phyloP scores from a whole-genome alignment of 2,113 vertebrate genomes.

The Salvelinus namaycush region DNA sequence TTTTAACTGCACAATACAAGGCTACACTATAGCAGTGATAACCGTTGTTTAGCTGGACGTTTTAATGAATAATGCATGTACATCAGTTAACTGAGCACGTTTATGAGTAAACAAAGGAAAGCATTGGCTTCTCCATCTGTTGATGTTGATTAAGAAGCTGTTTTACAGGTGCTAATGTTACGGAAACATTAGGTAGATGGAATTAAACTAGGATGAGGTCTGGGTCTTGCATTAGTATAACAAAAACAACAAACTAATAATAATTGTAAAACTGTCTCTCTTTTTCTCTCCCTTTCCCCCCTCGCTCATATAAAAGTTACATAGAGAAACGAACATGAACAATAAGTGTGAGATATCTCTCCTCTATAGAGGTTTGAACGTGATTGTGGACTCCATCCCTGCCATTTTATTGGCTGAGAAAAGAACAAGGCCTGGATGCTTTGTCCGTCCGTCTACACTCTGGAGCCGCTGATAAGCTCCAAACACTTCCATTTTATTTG shows the following conservation, averaged over 20 bases:
- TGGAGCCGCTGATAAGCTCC: background rate
- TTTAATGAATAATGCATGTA: constrained; percentile 20
- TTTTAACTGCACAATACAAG: background rate
- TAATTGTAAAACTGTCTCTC: background rate
- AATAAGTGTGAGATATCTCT: constrained; percentile 1
- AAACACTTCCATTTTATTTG: background rate
- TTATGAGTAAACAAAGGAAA: background rate
- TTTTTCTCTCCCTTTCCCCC: background rate
- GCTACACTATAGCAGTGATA: background rate
- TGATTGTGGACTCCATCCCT: background rate
- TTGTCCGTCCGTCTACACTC: background rate
- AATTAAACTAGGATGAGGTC: background rate
- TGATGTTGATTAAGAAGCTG: background rate
- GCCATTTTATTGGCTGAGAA: background rate
- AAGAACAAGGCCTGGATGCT: background rate
- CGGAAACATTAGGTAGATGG: background rate
- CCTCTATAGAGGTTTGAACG: background rate
- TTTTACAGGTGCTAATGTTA: background rate
- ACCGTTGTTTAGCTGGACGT: background rate
- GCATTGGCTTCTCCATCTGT: background rate
- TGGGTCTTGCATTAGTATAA: background rate
- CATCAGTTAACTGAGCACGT: background rate
- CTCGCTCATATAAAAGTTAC: background rate
- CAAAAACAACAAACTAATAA: background rate
- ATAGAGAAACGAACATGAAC: background rate